A percentile compares a stretch with the other conserved stretches of the same genome.
Conservation (phyloP, 2,888 invertebrate species). For the Callosobruchus maculatus region DNA sequence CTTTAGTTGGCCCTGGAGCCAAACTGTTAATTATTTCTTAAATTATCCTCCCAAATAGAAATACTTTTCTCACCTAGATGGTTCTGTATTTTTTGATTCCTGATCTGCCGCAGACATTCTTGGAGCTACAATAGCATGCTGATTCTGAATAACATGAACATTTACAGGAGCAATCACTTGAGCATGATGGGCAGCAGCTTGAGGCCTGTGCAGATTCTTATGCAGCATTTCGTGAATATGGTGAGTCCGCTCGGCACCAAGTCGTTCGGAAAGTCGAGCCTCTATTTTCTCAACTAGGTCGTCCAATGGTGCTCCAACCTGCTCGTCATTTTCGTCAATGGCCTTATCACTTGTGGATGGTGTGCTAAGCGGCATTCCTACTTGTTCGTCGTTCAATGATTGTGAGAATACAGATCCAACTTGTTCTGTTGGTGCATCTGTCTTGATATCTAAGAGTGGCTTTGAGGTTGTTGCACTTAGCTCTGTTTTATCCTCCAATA, state of each 20-base stretch:
- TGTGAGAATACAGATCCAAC: background rate
- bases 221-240: background rate
- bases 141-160: background rate
- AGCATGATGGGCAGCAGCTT: too few species aligned
- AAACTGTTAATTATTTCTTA: too few species aligned
- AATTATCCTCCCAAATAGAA: too few species aligned
- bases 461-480: too few species aligned
- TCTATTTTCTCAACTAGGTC: background rate
- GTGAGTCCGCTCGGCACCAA: background rate
- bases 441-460: background rate
- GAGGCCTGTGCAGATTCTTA: background rate
- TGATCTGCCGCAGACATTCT: background rate
- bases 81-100: background rate
- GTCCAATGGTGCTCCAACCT: background rate
- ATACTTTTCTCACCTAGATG: background rate
- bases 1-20: too few species aligned
- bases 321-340: background rate
- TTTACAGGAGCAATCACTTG: too few species aligned
- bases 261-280: background rate
- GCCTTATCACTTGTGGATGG: background rate
- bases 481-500: too few species aligned
- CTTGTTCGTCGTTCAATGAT: background rate
- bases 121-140: background rate
- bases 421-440: background rate
- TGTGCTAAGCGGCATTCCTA: background rate